phyloP scores from a whole-genome alignment of 2,113 vertebrate species.

The Tor tambroides region DNA sequence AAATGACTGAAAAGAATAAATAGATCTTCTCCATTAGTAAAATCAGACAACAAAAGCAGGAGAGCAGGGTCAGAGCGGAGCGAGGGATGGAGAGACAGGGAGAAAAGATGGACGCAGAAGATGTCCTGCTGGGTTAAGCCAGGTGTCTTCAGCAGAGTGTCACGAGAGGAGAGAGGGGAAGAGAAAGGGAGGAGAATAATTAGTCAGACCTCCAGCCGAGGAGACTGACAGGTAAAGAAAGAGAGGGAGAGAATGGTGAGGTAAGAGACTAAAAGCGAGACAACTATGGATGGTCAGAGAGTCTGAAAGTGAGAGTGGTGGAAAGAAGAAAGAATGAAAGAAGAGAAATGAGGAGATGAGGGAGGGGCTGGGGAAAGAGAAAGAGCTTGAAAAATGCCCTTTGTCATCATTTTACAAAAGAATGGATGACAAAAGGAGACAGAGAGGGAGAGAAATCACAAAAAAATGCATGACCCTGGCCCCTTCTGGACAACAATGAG shows the following conservation, averaged over 20 bases:
- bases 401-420: conserved; percentile 70
- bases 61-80: not conserved
- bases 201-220: conserved; percentile 65
- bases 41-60: conserved; percentile 31
- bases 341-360: conserved; percentile 43
- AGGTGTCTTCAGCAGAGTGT: conserved; percentile 65
- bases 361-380: conserved; percentile 59
- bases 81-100: conserved; percentile 32
- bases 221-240: conserved; percentile 57
- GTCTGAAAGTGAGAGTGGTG: conserved; percentile 47
- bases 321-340: conserved; percentile 47
- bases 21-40: conserved; percentile 10
- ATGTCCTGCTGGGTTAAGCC: conserved; percentile 65
- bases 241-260: conserved; percentile 41
- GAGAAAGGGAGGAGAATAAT: conserved; percentile 59
- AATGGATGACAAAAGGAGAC: not conserved
- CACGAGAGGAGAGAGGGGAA: conserved; percentile 9
- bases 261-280: conserved; percentile 55
- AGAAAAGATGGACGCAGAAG: conserved; percentile 49
- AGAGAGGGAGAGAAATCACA: conserved; percentile 34
- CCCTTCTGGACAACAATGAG: conserved; percentile 49
- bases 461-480: conserved; percentile 45
- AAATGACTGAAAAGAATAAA: not conserved
- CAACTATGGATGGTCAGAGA: conserved; percentile 37
- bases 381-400: conserved; percentile 69